phyloP scores from a whole-genome alignment of 1,140 invertebrate genomes.

The Augochlora pura region DNA sequence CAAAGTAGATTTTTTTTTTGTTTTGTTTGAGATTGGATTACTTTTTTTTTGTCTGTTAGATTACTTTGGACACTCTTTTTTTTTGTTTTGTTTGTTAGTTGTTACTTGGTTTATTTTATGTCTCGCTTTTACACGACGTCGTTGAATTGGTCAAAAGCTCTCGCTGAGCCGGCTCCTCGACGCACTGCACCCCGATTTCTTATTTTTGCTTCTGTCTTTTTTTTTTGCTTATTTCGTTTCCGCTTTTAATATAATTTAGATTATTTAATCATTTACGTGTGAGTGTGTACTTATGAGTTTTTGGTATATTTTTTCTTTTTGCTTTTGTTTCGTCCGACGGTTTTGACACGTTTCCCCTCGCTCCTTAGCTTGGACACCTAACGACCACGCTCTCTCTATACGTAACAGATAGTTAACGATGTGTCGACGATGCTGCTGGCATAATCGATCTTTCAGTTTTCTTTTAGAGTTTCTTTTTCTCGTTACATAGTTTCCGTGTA shows the following conservation, averaged over 20 bases:
- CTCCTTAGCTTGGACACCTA: constrained; percentile 62
- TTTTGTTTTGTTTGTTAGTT: not conserved
- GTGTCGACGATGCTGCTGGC: constrained; percentile 25
- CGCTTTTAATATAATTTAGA: no score
- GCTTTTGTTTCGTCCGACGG: not conserved
- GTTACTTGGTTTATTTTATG: constrained; percentile 30
- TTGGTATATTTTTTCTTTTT: not conserved
- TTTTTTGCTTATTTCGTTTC: not conserved
- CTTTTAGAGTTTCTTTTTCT: not conserved
- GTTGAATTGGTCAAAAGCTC: constrained; percentile 35
- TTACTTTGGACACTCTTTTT: constrained; percentile 31
- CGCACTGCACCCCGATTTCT: constrained; percentile 61
- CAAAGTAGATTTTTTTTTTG: constrained; percentile 40
- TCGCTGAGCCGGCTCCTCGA: constrained; percentile 58
- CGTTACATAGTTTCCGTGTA: not conserved
- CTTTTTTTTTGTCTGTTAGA: constrained; percentile 31
- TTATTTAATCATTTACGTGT: constrained; percentile 26
- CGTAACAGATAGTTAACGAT: not conserved
- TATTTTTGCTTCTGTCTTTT: not conserved
- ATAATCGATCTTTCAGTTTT: not conserved
- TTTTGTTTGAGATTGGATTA: constrained; percentile 34
- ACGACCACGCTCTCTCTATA: constrained; percentile 42
- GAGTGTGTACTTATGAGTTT: no score
- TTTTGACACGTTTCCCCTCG: constrained; percentile 54
- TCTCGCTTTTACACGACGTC: not conserved